These are phyloP conservation scores for Aquatica leii DNA, from an alignment of 2,888 invertebrate species.

Conservation along the genomic window DNA sequence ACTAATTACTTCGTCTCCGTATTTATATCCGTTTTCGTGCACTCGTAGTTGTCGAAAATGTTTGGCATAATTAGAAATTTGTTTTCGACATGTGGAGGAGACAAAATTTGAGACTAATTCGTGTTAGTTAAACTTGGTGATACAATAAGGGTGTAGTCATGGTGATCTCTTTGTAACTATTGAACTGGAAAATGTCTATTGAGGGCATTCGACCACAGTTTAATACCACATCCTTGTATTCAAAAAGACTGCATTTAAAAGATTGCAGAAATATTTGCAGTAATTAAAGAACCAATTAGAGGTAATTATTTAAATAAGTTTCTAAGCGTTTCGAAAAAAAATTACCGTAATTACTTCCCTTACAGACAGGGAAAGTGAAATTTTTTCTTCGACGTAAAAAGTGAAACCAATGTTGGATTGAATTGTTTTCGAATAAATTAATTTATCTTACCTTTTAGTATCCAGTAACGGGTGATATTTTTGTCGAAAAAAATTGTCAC, in stretches of 20 bases:
- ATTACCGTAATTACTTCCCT: background rate
- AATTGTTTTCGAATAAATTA: too few species aligned
- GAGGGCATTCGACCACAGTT: constrained; percentile 34
- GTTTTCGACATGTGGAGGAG: constrained; percentile 19
- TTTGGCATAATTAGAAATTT: background rate
- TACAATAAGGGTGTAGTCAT: constrained; percentile 38
- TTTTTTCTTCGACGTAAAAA: constrained; percentile 24
- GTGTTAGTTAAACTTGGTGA: constrained; percentile 15
- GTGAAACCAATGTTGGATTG: constrained; percentile 20
- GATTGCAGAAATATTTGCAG: background rate
- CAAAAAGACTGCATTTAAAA: constrained; percentile 2
- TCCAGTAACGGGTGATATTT: too few species aligned
- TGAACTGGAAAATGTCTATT: constrained; percentile 33
- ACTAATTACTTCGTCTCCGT: background rate
- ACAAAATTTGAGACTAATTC: constrained; percentile 9
- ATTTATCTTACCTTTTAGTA: too few species aligned
- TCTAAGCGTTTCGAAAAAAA: too few species aligned
- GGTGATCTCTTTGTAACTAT: constrained; percentile 38
- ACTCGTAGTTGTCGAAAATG: background rate
- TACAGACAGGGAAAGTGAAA: background rate
- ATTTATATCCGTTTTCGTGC: background rate
- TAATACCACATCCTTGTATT: constrained; percentile 24
- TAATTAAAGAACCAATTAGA: background rate
- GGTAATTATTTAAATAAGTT: constrained; percentile 1
- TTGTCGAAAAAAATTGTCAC: constrained; percentile 14